Evolutionary conservation across 1,140 invertebrate species (phyloP), one percentile per base, ranked within the genome.

Genomic region (Neuroterus valhalla): DNA sequence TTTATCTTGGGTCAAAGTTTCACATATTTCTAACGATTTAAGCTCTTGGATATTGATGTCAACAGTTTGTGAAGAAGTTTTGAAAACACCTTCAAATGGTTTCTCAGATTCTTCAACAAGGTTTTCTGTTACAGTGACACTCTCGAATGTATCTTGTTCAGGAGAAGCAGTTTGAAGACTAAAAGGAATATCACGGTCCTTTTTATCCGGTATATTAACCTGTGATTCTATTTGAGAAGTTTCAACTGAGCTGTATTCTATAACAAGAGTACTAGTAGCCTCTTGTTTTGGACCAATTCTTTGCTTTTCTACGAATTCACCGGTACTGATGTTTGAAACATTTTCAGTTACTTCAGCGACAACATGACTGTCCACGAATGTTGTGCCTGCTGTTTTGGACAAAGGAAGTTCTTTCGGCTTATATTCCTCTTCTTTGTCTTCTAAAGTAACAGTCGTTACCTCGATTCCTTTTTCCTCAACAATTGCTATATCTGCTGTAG

Each of bases 371-470:
- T 76, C 82, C 0, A 75, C 76, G 4, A 89, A n/a, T 42, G 62
- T 79, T 77, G 82, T 79, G 0, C 84, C 79, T 1, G 90, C 90
- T 68, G 44, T 84, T 79, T 81, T 88, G 3, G 43, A 76, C 68
- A 87, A 81, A 5, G 88, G 87, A 45, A 85, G 66, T 66, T 85
- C 79, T 67, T 77, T 78, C n/a, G 78, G 62, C 70, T 78, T 81
- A 52, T 90, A 90, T 62, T 83, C 78, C 14, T 71, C 84, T 84
- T 92, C 92, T 83, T 91, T 92, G 68, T 92, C 91, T 26, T 88
- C 88, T 31, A 84, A 78, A 6, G 79, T 80, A 2, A 91, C 78
- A 15, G 88, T 78, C 4, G 86, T 85, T n/a, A 91, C 76, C 48
- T 86, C 68, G 52, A 91, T 14, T 71, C 86, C 76, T 82, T 87